phyloP scores from a whole-genome alignment of 2,888 invertebrate genomes.

The Strigamia maritima region DNA sequence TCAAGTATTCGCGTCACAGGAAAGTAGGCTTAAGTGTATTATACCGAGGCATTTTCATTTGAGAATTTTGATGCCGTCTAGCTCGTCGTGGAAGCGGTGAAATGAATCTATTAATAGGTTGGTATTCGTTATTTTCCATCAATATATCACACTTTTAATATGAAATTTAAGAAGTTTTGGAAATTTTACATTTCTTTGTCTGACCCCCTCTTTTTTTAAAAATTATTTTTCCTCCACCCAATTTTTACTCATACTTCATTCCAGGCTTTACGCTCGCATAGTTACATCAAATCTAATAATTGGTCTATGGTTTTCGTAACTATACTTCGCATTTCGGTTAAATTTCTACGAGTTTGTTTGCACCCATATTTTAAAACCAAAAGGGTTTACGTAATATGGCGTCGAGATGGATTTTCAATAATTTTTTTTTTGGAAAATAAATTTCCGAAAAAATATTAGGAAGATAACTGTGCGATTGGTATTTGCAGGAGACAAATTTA shows the following conservation, averaged over 20 bases:
- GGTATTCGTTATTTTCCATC: not conserved
- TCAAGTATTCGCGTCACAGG: not conserved
- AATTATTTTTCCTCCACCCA: not conserved
- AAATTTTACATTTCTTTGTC: not conserved
- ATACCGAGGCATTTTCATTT: not conserved
- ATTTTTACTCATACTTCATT: not conserved
- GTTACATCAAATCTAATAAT: not conserved
- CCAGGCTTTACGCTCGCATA: not conserved
- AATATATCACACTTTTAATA: not conserved
- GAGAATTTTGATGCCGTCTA: not conserved
- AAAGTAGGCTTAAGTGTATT: not conserved
- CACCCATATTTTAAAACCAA: not conserved
- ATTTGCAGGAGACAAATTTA: constrained; percentile 4
- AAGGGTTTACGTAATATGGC: not conserved
- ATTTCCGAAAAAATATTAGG: not conserved
- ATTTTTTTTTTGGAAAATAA: not conserved
- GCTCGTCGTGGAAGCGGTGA: not conserved
- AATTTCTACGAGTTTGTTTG: not conserved
- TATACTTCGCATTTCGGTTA: not conserved
- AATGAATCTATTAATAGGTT: not conserved
- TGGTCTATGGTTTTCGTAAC: not conserved
- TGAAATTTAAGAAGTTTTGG: not conserved
- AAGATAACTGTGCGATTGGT: not conserved
- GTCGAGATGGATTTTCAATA: not conserved
- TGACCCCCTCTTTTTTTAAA: not conserved